Percentiles rank a stretch among this genome's conserved stretches.
These are phyloP conservation scores for Ellobium chinense DNA, from an alignment of 2,888 invertebrate genomes.

Conservation along the genomic window DNA sequence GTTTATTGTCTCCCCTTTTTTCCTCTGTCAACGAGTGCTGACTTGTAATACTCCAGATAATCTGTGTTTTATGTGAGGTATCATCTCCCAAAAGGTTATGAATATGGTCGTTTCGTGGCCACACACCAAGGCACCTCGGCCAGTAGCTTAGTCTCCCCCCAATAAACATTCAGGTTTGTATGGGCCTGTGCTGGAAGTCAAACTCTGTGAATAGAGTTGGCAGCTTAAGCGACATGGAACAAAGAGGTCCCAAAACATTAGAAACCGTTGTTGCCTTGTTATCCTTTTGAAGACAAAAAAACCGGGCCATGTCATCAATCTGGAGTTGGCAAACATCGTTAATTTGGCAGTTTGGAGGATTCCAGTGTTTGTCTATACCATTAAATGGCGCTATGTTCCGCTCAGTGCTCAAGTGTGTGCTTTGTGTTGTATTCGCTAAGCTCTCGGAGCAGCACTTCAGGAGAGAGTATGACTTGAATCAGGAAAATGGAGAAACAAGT, in stretches of 20 bases:
- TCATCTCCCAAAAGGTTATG: not conserved
- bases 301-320: slow-evolving; percentile 13
- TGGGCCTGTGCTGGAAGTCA: not conserved
- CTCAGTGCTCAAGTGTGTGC: not conserved
- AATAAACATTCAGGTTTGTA: not conserved
- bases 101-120: slow-evolving; percentile 2
- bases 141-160: not conserved
- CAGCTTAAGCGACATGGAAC: not conserved
- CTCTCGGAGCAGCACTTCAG: not conserved
- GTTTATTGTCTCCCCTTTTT: not conserved
- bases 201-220: slow-evolving; percentile 7
- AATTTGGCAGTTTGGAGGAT: not conserved
- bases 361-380: slow-evolving; percentile 14
- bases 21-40: not conserved
- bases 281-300: too few species aligned
- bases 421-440: not conserved
- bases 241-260: not conserved
- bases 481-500: not conserved
- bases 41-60: not conserved
- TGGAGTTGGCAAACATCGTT: slow-evolving; percentile 15
- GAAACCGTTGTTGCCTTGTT: not conserved
- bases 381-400: slow-evolving; percentile 16
- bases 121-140: not conserved
- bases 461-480: not conserved
- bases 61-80: slow-evolving; percentile 15